A percentile compares a stretch with the other conserved stretches of the same genome.
Evolutionary conservation across 2,888 invertebrate species (phyloP).

Genomic region (Machimus rusticus): DNA sequence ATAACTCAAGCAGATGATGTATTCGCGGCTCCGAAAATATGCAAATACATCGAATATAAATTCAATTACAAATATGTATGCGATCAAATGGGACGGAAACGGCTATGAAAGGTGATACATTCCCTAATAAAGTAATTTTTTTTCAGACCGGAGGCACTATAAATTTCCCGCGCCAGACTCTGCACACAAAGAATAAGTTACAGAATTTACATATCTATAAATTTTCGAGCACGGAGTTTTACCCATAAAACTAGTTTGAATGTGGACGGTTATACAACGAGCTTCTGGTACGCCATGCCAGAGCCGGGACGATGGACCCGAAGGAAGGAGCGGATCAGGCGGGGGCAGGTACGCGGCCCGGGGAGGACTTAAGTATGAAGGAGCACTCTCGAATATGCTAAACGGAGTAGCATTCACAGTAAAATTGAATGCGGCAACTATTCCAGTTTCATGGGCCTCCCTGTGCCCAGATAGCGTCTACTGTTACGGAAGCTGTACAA

Average conservation of each 20-base stretch:
- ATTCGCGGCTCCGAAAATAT: slow-evolving; percentile 6
- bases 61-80: slow-evolving; percentile 32
- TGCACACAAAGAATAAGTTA: slow-evolving; percentile 26
- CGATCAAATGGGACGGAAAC: slow-evolving; percentile 32
- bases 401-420: slow-evolving; percentile 21
- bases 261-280: slow-evolving; percentile 24
- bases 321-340: not conserved
- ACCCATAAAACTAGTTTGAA: slow-evolving; percentile 34
- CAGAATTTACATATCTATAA: slow-evolving; percentile 35
- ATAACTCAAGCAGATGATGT: not conserved
- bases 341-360: not conserved
- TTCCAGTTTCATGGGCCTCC: slow-evolving; percentile 7
- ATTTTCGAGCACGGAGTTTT: slow-evolving; percentile 20
- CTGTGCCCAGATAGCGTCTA: slow-evolving; percentile 1
- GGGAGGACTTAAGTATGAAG: slow-evolving; percentile 15
- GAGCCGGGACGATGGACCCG: not conserved
- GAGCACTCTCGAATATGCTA: slow-evolving; percentile 12
- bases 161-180: not conserved
- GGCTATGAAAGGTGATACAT: slow-evolving; percentile 35
- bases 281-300: not conserved
- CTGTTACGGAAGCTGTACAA: slow-evolving; percentile 30
- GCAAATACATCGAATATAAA: slow-evolving; percentile 20
- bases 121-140: slow-evolving; percentile 34
- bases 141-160: not conserved
- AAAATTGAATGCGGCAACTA: slow-evolving; percentile 18